These are phyloP conservation scores for Dufourea novaeangliae DNA, from an alignment of 1,140 invertebrate species.

Conservation along the genomic window DNA sequence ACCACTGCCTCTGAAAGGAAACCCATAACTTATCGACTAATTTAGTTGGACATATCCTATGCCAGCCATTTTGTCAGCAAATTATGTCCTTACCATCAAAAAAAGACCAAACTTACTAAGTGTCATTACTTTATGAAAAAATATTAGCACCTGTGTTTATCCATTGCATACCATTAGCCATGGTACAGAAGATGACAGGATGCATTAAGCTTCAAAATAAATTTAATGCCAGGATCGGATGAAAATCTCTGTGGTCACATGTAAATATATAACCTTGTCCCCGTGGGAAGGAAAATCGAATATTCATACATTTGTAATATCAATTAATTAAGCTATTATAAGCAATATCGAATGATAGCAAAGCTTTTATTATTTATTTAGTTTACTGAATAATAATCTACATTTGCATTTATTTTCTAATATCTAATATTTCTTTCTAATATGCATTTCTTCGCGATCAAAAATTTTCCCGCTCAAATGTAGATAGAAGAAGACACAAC, in stretches of 20 bases:
- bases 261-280: conserved; percentile 49
- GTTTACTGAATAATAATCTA: neutral
- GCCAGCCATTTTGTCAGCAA: conserved; percentile 49
- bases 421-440: neutral
- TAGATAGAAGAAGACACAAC: conserved; percentile 8
- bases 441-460: neutral
- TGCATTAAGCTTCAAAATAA: conserved; percentile 61
- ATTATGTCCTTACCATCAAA: conserved; percentile 52
- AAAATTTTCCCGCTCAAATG: conserved; percentile 34
- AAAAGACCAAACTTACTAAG: conserved; percentile 59
- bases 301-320: conserved; percentile 37
- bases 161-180: conserved; percentile 59
- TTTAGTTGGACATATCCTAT: conserved; percentile 48
- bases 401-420: neutral
- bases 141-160: conserved; percentile 59
- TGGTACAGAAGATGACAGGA: conserved; percentile 57
- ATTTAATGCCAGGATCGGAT: conserved; percentile 55
- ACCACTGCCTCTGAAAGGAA: conserved; percentile 75
- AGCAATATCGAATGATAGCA: neutral
- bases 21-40: conserved; percentile 68
- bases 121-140: conserved; percentile 60
- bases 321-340: neutral
- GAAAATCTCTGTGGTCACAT: conserved; percentile 57
- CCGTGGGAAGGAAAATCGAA: conserved; percentile 19
- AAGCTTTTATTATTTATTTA: neutral